Evolutionary conservation across 2,888 invertebrate genomes (phyloP).

Genomic region (Nephrotoma guestfalica): DNA sequence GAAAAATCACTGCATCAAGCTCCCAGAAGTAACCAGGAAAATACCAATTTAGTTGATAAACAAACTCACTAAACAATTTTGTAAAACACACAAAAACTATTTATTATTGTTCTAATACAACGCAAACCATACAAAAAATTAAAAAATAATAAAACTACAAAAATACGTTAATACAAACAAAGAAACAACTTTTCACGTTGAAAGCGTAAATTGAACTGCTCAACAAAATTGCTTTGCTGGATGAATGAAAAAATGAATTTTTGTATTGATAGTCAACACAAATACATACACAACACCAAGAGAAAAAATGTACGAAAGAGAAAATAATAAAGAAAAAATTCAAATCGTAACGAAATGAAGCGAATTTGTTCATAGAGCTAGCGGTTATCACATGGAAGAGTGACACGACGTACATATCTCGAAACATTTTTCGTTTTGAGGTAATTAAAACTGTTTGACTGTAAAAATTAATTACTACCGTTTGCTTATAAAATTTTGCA

Average conservation of each 20-base stretch:
- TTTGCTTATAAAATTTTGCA: too few species aligned
- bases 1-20: not conserved
- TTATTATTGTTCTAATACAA: not conserved
- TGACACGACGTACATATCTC: not conserved
- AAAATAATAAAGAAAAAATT: not conserved
- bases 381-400: not conserved
- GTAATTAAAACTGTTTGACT: too few species aligned
- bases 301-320: not conserved
- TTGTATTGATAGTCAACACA: not conserved
- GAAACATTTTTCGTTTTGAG: too few species aligned
- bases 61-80: not conserved
- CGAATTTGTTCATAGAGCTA: not conserved
- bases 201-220: not conserved
- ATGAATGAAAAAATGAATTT: not conserved
- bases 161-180: not conserved
- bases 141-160: not conserved
- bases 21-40: not conserved
- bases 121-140: not conserved
- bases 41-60: not conserved
- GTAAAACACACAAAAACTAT: not conserved
- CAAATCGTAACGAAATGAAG: not conserved
- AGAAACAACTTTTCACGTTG: not conserved
- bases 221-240: not conserved
- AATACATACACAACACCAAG: not conserved
- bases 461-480: too few species aligned